phyloP scores from a whole-genome alignment of 2,113 vertebrate species.

The Archilochus colubris region DNA sequence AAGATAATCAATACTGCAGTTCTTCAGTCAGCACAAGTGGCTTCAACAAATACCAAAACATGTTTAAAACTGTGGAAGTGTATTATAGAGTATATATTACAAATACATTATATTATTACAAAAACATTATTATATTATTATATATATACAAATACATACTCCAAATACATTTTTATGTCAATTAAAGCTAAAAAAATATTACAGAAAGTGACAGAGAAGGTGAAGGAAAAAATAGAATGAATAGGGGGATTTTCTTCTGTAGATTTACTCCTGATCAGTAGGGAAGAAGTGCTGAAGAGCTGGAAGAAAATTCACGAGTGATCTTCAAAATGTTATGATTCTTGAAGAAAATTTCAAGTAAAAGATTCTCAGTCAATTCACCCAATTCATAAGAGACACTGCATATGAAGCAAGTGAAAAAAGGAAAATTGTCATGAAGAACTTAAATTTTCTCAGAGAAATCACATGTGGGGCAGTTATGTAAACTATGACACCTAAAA shows the following conservation, averaged over 20 bases:
- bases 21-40: not conserved
- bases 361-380: not conserved
- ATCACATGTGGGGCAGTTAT: not conserved
- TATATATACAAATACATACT: not conserved
- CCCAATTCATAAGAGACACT: not conserved
- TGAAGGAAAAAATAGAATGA: not conserved
- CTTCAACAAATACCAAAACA: not conserved
- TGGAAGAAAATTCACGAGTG: not conserved
- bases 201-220: not conserved
- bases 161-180: not conserved
- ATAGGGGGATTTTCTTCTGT: not conserved
- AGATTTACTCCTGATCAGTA: not conserved
- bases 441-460: not conserved
- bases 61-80: constrained; percentile 7
- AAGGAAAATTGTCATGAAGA: not conserved
- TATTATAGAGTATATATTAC: not conserved
- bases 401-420: not conserved
- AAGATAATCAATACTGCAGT: not conserved
- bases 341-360: not conserved
- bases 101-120: not conserved
- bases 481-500: not conserved
- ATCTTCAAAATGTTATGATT: not conserved
- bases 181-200: not conserved
- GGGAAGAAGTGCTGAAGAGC: not conserved
- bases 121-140: not conserved